Base-by-base conservation (phyloP, 2,888 invertebrate genomes). In the Rapana venosa region DNA sequence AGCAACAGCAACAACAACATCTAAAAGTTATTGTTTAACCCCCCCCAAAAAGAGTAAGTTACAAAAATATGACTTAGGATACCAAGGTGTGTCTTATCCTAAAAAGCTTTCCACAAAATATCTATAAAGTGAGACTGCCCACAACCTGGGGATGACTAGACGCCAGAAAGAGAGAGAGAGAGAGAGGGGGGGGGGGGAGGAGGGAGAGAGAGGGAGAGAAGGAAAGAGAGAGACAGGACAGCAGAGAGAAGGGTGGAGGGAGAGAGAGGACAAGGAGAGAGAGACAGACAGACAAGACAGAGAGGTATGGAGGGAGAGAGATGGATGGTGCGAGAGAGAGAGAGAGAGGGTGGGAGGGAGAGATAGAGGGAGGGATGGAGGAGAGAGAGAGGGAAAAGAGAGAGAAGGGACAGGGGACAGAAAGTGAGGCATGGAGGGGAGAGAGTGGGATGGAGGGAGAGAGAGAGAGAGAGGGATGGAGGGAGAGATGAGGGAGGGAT, bases 261-360 rank as follows among this genome's bases (percentile, higher is more conserved):
- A 77, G 77, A 77, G 77, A 77, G 77, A 77, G 77, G n/a, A n/a
- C n/a, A 77, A n/a, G n/a, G 77, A 77, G 77, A 66, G 66, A 66
- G 13, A 66, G 66, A 2, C 2, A 13, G 66, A 13, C 66, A 2
- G 20, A 66, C 66, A 2, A 66, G 20, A 66, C 1, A 66, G 66
- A 66, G 26, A 66, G 17, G 13, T 1, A 66, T 1, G 61, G 61
- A 61, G 17, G 13, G 17, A 11, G 61, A 17, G 17, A 61, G 61
- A n/a, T n/a, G n/a, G n/a, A 61, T 15, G 17, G 13, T 15, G 61
- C 11, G 13, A 61, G 61, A 11, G 61, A 11, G 61, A 61, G 13
- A 11, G 17, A 17, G 11, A 61, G 17, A 61, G 11, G n/a, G n/a
- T n/a, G n/a, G n/a, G n/a, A n/a, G n/a, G n/a, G n/a, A 66, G 66